Evolutionary conservation across 2,888 invertebrate species (phyloP), one percentile per base, ranked within the genome.

Genomic region (Meghimatium bilineatum): DNA sequence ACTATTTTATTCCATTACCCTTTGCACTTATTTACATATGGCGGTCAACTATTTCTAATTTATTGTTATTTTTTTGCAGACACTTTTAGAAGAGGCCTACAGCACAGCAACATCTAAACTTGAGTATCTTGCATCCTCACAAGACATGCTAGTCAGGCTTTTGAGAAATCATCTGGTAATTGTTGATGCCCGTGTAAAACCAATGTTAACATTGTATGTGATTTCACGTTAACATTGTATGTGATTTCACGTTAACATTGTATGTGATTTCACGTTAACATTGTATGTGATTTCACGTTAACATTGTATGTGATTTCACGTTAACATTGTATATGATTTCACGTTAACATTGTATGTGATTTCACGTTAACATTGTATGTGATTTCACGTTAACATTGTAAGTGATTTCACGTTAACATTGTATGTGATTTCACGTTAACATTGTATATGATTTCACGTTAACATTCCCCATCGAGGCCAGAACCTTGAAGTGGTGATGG

Each of bases 81-180:
- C 79, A 14, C 80, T 86, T 12, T 85, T 89, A 44, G 89, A 89
- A 69, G 83, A 83, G 10, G 86, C 87, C 10, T 88, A 88, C 82
- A 83, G 74, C 32, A 85, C 84, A 49, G 87, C 87, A 12, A 78
- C 85, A 14, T 36, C 75, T 0, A 84, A 85, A 32, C 79, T 89
- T 20, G 87, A 89, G 20, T 84, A 87, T 49, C 84, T 87, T 49
- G 72, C 86, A 1, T 60, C 80, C 6, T 60, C 86, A 5, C 89
- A 89, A 72, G 89, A 88, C 36, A 80, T 85, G 49, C 80, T 89
- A 60, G 80, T 89, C 71, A 86, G 34, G 23, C 60, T 86, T 8
- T 74, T 87, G 1, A 81, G 79, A 12, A 71, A 83, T 5, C 80
- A 78, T 32, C 32, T 85, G 78, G 79, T 77, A 85, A 76, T 23